A percentile compares a stretch with the other conserved stretches of the same genome.
Conservation (phyloP, 2,888 invertebrate genomes). For the Lumbricus terrestris region DNA sequence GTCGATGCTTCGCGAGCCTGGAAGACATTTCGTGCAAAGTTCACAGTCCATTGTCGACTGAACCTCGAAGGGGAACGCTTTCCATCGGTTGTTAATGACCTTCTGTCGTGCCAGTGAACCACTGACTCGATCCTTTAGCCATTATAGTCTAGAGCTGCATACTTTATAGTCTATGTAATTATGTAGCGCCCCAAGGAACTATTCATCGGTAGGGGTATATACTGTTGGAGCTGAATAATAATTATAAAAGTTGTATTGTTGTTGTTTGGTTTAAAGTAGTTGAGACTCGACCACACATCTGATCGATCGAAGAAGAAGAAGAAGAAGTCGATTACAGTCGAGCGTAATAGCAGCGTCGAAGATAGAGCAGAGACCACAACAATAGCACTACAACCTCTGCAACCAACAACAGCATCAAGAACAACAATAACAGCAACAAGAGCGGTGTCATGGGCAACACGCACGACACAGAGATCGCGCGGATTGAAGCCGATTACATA, state of each 20-base stretch:
- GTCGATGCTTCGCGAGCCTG: neutral
- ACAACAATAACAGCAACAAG: neutral
- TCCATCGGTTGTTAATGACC: neutral
- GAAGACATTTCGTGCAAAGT: neutral
- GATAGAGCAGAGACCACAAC: too few relatives aligned
- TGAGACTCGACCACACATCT: neutral
- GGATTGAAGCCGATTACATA: slow-evolving; percentile 16
- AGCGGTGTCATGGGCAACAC: slow-evolving; percentile 16
- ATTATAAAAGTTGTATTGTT: neutral
- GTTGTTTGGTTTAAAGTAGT: neutral
- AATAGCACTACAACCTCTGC: neutral
- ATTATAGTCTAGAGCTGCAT: neutral
- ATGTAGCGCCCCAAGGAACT: neutral
- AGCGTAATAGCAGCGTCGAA: neutral
- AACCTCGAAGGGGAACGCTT: neutral
- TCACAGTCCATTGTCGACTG: neutral
- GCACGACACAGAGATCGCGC: slow-evolving; percentile 18
- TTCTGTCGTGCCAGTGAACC: neutral
- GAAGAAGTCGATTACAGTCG: neutral
- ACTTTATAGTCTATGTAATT: neutral
- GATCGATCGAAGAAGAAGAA: too few relatives aligned
- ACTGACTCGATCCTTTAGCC: neutral
- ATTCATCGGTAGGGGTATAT: too few relatives aligned
- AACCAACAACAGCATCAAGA: neutral
- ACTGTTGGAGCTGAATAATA: neutral